Evolutionary conservation across 2,113 vertebrate species (phyloP), one percentile per base, ranked within the genome.

Genomic region (Corythornis madagascariensis): DNA sequence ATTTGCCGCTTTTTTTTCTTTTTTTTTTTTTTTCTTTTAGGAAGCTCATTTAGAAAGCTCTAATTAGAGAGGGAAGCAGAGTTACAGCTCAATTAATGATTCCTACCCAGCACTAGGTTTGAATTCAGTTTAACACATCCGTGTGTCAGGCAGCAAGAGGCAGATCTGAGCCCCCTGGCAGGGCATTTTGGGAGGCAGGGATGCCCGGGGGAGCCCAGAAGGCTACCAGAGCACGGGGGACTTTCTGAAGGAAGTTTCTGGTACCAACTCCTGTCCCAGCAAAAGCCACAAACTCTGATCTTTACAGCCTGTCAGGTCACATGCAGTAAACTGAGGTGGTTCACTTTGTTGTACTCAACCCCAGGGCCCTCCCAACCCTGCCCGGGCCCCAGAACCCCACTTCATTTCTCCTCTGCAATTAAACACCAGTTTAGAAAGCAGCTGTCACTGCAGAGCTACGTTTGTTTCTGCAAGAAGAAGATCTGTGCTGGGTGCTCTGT

Each of bases 161-260:
- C 2, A 0, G 22, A 8, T 9, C 6, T 15, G 73, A 57, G 40
- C 28, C 45, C 4, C 0, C 56, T 40, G 63, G 21, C 26, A 11
- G 8, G 25, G 28, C 2, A 2, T 43, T 76, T 28, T 59, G 72
- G 35, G 70, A 69, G 29, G 26, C 7, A 16, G 28, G 1, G 1
- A 12, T 83, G 43, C 22, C 67, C 42, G 24, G 13, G 9, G 33
- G 12, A 16, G 69, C 20, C 15, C 66, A 77, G 40, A 48, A 31
- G 38, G 12, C 13, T 55, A 25, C 11, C 65, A 33, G 33, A 67
- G 26, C 61, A 76, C 42, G 22, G 20, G 22, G 4, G 2, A 55
- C 42, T 63, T 83, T 20, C 16, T 57, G n/a, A 18, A 74, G 72
- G 29, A 52, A 14, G 9, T 29, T 80, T 80, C 24, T 48, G 86